These are phyloP conservation scores for Oostethus manadensis DNA, from an alignment of 2,113 vertebrate genomes.

Conservation along the genomic window DNA sequence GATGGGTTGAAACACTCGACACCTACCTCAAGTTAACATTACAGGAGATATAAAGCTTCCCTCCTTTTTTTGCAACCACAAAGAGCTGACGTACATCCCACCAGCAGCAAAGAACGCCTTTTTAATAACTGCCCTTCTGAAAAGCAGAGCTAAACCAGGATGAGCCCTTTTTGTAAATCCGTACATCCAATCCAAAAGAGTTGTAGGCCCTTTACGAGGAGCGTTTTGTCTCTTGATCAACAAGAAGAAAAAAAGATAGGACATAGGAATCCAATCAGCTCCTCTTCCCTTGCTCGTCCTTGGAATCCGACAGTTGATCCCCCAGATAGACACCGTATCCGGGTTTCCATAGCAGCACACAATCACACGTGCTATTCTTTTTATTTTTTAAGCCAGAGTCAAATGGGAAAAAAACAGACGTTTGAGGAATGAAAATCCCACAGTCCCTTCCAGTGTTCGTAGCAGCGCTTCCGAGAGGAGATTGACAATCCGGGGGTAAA, in stretches of 20 bases:
- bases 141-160: slow-evolving; percentile 55
- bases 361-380: slow-evolving; percentile 34
- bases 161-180: slow-evolving; percentile 68
- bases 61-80: slow-evolving; percentile 69
- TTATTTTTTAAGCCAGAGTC: slow-evolving; percentile 18
- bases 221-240: slow-evolving; percentile 39
- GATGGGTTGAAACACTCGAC: slow-evolving; percentile 72
- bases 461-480: slow-evolving; percentile 18
- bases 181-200: slow-evolving; percentile 64
- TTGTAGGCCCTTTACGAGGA: slow-evolving; percentile 54
- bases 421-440: slow-evolving; percentile 58
- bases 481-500: slow-evolving; percentile 14
- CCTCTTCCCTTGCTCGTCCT: slow-evolving; percentile 78
- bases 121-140: slow-evolving; percentile 57
- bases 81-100: slow-evolving; percentile 64
- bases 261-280: slow-evolving; percentile 74
- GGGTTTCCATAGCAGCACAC: slow-evolving; percentile 69
- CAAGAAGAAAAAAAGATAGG: slow-evolving; percentile 50
- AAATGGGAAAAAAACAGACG: slow-evolving; percentile 48
- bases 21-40: slow-evolving; percentile 80
- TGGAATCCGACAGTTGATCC: slow-evolving; percentile 78
- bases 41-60: slow-evolving; percentile 66
- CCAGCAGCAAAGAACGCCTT: slow-evolving; percentile 58
- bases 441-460: slow-evolving; percentile 64
- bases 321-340: slow-evolving; percentile 63